Evolutionary conservation across 2,113 vertebrate species (phyloP), one percentile per base, ranked within the genome.

Genomic region (Sprattus sprattus): DNA sequence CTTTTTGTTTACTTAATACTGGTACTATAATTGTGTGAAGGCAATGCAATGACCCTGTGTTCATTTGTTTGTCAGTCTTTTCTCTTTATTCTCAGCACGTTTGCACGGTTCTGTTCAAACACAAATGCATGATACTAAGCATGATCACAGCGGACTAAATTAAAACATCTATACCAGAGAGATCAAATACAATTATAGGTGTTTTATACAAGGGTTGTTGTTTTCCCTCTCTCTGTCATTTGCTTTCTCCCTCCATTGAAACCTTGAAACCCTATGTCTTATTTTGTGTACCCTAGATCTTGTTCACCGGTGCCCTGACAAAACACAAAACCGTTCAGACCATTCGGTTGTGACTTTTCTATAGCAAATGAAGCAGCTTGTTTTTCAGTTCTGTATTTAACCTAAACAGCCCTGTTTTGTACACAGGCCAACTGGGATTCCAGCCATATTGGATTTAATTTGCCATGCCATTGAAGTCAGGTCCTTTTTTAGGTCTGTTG

Each of bases 251-350:
- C 6, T 60, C 54, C 54, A 60, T 22, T 16, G 25, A 78, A 78
- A 32, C 13, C 9, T 32, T 6, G 1, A 78, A 13, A 39, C 28
- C 25, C 28, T 15, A 11, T 4, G 25, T 28, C 6, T 32, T 78
- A 39, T 67, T 60, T 67, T 67, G 64, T 67, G 64, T n/a, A 67
- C 64, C 64, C 64, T 78, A 22, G 18, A 78, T 78, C 71, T 78
- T 78, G 71, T 78, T 60, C 22, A 22, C 71, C 71, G 44, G 25
- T 32, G 4, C 28, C 10, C 71, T 78, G 71, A 39, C 71, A 75
- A 75, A 39, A 75, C 67, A 39, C 28, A 6, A 67, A n/a, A 32
- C 67, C 67, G 4, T 39, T 75, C 67, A 39, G 28, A 16, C 25
- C 28, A 16, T 78, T 78, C 39, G 71, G 32, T 15, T 78, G 8